Conservation (phyloP, 1,140 invertebrate genomes). For the Drosophila gunungcola region DNA sequence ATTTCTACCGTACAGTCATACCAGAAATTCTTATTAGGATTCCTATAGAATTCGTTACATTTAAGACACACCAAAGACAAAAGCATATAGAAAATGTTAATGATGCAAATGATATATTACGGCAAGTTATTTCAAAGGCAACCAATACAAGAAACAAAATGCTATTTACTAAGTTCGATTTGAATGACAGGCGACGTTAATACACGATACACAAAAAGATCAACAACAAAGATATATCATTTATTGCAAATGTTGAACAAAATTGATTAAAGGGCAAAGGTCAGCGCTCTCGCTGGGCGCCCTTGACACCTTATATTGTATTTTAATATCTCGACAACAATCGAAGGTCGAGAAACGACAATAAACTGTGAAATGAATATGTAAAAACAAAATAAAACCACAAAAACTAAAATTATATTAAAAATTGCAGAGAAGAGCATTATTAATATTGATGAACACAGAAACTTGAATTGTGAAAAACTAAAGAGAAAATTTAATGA, state of each 20-base stretch:
- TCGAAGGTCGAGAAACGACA: conserved; percentile 85
- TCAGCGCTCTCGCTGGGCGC: conserved; percentile 55
- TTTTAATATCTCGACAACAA: conserved; percentile 85
- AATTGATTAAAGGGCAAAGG: conserved; percentile 36
- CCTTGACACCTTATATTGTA: conserved; percentile 72
- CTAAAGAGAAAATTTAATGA: conserved; percentile 62
- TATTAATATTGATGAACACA: conserved; percentile 68
- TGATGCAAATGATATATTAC: conserved; percentile 72
- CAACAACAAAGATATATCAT: conserved; percentile 73
- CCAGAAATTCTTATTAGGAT: conserved; percentile 57
- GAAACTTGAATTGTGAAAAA: conserved; percentile 72
- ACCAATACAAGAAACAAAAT: conserved; percentile 40
- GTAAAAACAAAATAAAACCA: conserved; percentile 69
- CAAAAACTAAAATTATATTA: conserved; percentile 74
- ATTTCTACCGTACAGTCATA: conserved; percentile 36
- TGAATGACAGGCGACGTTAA: conserved; percentile 61
- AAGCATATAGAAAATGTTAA: conserved; percentile 69
- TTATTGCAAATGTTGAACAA: conserved; percentile 74
- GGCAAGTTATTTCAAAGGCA: conserved; percentile 70
- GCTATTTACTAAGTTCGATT: conserved; percentile 73
- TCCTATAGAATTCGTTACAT: conserved; percentile 57
- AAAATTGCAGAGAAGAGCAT: conserved; percentile 64
- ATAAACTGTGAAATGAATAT: conserved; percentile 85
- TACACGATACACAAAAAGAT: conserved; percentile 43
- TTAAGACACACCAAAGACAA: conserved; percentile 48